phyloP scores from a whole-genome alignment of 2,113 vertebrate species.

The Mustelus asterias region DNA sequence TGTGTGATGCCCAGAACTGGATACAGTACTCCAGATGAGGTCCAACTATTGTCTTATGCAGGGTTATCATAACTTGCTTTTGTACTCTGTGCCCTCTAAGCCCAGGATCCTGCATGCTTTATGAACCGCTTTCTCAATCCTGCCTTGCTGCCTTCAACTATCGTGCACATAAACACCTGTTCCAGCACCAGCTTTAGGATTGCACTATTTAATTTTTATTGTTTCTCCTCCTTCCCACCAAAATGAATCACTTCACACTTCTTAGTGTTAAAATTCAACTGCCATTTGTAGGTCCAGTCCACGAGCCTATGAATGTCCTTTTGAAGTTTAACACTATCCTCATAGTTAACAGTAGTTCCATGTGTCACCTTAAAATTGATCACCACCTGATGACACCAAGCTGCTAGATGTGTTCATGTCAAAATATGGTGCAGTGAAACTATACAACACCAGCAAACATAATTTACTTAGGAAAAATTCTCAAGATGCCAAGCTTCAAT shows the following conservation, averaged over 20 bases:
- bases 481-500: background rate
- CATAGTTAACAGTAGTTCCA: background rate
- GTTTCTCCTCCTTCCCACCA: background rate
- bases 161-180: background rate
- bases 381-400: background rate
- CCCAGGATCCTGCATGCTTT: background rate
- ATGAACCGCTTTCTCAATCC: background rate
- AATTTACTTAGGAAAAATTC: background rate
- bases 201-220: background rate
- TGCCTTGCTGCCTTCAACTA: no score
- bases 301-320: background rate
- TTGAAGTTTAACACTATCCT: background rate
- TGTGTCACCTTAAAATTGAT: background rate
- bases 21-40: background rate
- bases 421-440: background rate
- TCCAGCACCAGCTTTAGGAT: background rate
- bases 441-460: background rate
- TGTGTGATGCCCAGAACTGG: background rate
- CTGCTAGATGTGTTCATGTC: background rate
- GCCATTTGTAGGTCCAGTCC: background rate
- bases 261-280: background rate
- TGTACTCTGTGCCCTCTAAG: background rate
- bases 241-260: background rate
- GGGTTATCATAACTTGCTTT: background rate
- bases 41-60: background rate